Conservation (phyloP, 2,888 invertebrate species). For the Drosophila recens region DNA sequence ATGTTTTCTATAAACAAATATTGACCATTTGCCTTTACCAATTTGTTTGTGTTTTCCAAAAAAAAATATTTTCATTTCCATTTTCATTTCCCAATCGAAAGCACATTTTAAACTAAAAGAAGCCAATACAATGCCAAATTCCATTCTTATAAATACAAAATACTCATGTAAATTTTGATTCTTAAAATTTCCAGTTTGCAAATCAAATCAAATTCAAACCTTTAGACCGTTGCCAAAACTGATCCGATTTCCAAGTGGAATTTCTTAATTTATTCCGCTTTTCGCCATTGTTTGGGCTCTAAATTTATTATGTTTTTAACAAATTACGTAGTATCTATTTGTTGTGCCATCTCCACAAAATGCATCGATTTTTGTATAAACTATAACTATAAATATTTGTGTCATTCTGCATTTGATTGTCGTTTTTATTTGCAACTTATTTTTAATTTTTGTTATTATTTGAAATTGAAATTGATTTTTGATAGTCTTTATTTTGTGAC, state of each 20-base stretch:
- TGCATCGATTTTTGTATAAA: neutral
- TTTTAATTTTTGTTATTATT: slow-evolving; percentile 21
- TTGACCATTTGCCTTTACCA: slow-evolving; percentile 83
- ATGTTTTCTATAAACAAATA: slow-evolving; percentile 72
- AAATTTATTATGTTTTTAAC: too few species aligned
- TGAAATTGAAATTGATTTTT: slow-evolving; percentile 46
- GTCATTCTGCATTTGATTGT: slow-evolving; percentile 9
- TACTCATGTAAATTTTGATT: too few species aligned
- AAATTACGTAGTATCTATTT: too few species aligned
- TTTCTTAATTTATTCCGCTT: too few species aligned
- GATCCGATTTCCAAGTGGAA: too few species aligned
- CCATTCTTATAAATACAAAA: slow-evolving; percentile 3
- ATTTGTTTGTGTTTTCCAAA: slow-evolving; percentile 80
- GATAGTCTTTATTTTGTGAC: slow-evolving; percentile 36
- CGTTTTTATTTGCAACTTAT: neutral
- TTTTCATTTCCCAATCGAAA: slow-evolving; percentile 27
- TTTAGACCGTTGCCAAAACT: too few species aligned
- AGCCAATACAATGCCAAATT: slow-evolving; percentile 15
- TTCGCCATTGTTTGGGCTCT: too few species aligned
- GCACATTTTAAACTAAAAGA: slow-evolving; percentile 46
- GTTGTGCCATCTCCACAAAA: neutral
- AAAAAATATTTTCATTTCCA: slow-evolving; percentile 79
- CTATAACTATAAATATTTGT: slow-evolving; percentile 35
- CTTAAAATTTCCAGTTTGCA: too few species aligned
- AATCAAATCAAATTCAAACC: too few species aligned